Conservation (phyloP, 2,888 invertebrate species). For the Papilio protenor region DNA sequence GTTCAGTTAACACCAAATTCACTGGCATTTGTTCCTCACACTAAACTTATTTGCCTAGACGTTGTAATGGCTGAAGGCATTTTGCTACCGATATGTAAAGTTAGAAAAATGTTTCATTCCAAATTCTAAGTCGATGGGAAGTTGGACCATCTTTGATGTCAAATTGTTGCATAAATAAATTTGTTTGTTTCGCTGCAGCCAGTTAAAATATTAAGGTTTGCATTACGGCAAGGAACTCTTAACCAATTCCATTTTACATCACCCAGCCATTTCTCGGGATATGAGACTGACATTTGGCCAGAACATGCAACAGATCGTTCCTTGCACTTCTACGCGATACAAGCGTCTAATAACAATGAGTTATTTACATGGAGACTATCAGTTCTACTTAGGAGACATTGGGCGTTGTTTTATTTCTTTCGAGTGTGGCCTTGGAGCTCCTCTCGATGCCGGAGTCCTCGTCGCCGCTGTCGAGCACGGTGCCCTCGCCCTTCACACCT, state of each 20-base stretch:
- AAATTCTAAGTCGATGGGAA: slow-evolving; percentile 40
- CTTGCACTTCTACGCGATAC: slow-evolving; percentile 31
- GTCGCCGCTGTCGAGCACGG: slow-evolving; percentile 86
- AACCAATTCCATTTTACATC: background rate
- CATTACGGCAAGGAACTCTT: slow-evolving; percentile 23
- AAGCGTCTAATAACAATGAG: slow-evolving; percentile 38
- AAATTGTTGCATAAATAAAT: background rate
- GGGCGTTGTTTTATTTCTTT: slow-evolving; percentile 70
- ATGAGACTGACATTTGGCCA: background rate
- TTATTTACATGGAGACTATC: slow-evolving; percentile 44
- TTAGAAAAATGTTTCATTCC: slow-evolving; percentile 3
- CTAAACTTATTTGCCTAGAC: slow-evolving; percentile 5
- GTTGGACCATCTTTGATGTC: slow-evolving; percentile 53
- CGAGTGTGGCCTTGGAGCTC: slow-evolving; percentile 84
- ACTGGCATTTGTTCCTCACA: slow-evolving; percentile 45
- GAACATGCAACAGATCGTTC: slow-evolving; percentile 9
- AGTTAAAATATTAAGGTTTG: slow-evolving; percentile 17
- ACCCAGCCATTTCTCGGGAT: background rate
- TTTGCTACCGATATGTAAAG: slow-evolving; percentile 64
- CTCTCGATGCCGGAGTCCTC: slow-evolving; percentile 88
- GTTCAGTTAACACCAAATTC: slow-evolving; percentile 55
- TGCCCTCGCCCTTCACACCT: slow-evolving; percentile 83
- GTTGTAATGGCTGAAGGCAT: background rate
- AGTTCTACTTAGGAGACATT: slow-evolving; percentile 64
- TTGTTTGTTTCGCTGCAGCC: background rate